phyloP scores from a whole-genome alignment of 2,113 vertebrate species.

The Dendrocopos noguchii region DNA sequence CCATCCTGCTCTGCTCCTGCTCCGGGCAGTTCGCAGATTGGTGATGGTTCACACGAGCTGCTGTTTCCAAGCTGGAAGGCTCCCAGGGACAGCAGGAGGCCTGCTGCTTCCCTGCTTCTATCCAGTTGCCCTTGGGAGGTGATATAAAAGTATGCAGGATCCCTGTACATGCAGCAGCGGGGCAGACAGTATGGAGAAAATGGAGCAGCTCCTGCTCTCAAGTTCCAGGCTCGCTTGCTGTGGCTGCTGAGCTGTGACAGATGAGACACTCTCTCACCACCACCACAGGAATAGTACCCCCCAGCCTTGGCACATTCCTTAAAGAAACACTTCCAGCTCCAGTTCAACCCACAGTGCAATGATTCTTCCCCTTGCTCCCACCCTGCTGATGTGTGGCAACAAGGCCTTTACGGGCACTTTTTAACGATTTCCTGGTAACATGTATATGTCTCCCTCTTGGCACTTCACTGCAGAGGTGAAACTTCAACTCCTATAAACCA shows the following conservation, averaged over 20 bases:
- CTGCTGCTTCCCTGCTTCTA: background rate
- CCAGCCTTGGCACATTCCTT: accelerated
- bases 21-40: background rate
- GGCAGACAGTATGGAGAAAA: background rate
- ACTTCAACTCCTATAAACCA: conserved; percentile 33
- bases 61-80: background rate
- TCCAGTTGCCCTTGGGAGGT: background rate
- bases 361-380: background rate
- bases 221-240: background rate
- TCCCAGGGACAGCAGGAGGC: background rate
- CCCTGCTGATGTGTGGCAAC: background rate
- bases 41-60: background rate
- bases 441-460: conserved; percentile 1
- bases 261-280: background rate
- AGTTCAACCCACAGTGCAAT: accelerated
- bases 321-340: background rate
- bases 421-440: conserved; percentile 1
- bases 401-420: background rate
- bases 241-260: background rate
- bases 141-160: accelerated
- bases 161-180: accelerated
- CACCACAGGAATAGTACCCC: accelerated
- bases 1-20: background rate
- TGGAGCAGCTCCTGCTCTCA: background rate
- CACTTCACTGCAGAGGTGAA: conserved; percentile 29